Percentiles rank a stretch among this genome's conserved stretches.
Evolutionary conservation across 2,797 vertebrate genomes (phyloP).

Genomic region (Schizothorax lantsangensis): DNA sequence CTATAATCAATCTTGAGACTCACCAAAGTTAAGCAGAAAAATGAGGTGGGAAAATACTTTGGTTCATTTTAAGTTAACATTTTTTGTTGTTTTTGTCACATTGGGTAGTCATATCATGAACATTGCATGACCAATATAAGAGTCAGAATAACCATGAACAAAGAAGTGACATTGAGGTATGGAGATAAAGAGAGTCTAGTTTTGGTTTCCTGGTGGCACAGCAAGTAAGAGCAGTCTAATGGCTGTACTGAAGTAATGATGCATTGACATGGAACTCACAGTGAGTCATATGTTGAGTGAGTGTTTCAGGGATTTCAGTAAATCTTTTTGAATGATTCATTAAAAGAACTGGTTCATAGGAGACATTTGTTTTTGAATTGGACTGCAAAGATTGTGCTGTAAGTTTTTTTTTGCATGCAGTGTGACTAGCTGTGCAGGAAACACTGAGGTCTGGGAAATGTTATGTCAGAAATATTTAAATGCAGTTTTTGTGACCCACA

Average conservation of each 20-base stretch:
- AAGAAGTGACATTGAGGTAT: not conserved
- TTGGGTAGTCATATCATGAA: not conserved
- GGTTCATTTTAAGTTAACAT: not conserved
- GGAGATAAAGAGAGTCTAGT: not conserved
- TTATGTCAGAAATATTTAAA: not conserved
- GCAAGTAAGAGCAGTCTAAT: constrained; percentile 1
- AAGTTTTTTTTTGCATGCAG: not conserved
- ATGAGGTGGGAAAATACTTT: not conserved
- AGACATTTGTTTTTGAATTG: not conserved
- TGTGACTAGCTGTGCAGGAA: not conserved
- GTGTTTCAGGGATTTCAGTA: not conserved
- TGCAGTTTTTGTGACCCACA: not conserved
- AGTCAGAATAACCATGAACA: not conserved
- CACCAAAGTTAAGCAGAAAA: not conserved
- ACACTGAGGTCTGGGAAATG: not conserved
- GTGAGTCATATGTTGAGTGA: not conserved
- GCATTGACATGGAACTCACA: not conserved
- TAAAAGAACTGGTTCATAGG: not conserved
- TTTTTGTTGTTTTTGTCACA: not conserved
- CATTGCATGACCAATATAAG: not conserved
- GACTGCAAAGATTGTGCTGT: not conserved
- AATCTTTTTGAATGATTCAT: not conserved
- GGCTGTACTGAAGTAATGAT: not conserved
- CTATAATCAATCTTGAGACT: not conserved
- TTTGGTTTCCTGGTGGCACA: not conserved